Percentiles rank a stretch among this genome's conserved stretches.
Conservation (phyloP, 2,113 vertebrate genomes). For the Pomatostomus ruficeps region DNA sequence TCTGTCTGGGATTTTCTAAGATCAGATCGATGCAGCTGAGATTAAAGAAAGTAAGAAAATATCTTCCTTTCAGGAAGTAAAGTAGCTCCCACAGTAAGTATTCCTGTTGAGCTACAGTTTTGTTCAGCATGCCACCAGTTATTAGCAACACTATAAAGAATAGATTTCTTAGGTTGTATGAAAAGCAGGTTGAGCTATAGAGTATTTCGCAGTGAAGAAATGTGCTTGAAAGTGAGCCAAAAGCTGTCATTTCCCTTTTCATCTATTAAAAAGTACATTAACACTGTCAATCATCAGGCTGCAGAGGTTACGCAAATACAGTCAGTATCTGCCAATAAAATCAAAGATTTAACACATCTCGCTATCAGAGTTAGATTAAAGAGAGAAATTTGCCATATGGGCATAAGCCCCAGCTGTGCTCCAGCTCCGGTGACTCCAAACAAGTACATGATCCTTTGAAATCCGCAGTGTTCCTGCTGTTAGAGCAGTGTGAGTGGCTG, state of each 20-base stretch:
- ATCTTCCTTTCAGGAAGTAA: background rate
- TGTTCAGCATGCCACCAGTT: background rate
- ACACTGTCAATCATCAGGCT: slow-evolving; percentile 52
- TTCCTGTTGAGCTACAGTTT: background rate
- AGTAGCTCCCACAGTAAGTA: background rate
- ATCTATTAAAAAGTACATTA: slow-evolving; percentile 52
- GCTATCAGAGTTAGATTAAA: slow-evolving; percentile 18
- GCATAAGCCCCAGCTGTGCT: background rate
- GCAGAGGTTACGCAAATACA: slow-evolving; percentile 58
- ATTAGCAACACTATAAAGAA: slow-evolving; percentile 33
- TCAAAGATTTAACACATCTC: slow-evolving; percentile 44
- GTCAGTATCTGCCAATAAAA: slow-evolving; percentile 55
- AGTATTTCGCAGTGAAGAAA: slow-evolving; percentile 28
- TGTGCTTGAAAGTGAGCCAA: slow-evolving; percentile 53
- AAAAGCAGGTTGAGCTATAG: slow-evolving; percentile 14
- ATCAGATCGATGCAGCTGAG: background rate
- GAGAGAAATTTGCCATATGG: background rate
- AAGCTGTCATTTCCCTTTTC: slow-evolving; percentile 65
- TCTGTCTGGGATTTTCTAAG: background rate
- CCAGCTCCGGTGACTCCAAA: background rate
- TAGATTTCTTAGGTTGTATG: slow-evolving; percentile 15
- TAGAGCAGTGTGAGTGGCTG: background rate
- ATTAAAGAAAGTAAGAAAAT: background rate
- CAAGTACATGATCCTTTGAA: background rate
- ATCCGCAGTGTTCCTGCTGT: background rate